Percentiles rank a stretch among this genome's conserved stretches.
These are phyloP conservation scores for Anabas testudineus DNA, from an alignment of 2,797 vertebrate genomes.

Conservation along the genomic window DNA sequence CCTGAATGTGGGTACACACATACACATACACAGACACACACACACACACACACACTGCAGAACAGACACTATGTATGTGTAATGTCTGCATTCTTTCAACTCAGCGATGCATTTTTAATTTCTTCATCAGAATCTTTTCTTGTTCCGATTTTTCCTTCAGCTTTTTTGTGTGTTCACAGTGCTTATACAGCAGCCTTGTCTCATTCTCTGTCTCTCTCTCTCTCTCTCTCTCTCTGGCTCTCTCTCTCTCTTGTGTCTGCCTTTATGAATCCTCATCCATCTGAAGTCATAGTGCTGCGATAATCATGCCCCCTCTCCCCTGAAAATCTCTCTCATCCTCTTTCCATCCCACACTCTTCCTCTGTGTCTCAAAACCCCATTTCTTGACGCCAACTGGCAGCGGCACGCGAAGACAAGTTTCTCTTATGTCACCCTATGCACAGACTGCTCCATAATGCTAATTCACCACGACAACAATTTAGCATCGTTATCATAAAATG, in stretches of 20 bases:
- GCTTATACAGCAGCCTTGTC: slow-evolving; percentile 48
- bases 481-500: slow-evolving; percentile 66
- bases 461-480: slow-evolving; percentile 76
- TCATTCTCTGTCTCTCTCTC: background rate
- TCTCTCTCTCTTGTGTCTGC: slow-evolving; percentile 53
- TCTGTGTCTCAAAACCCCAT: slow-evolving; percentile 73
- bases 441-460: slow-evolving; percentile 66
- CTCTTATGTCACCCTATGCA: slow-evolving; percentile 75
- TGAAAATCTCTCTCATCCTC: slow-evolving; percentile 77
- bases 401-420: slow-evolving; percentile 66
- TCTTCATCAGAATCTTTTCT: slow-evolving; percentile 15
- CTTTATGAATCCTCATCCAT: slow-evolving; percentile 69
- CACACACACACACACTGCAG: background rate
- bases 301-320: slow-evolving; percentile 68
- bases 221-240: slow-evolving; percentile 13
- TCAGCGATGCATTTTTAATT: slow-evolving; percentile 29
- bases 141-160: slow-evolving; percentile 12
- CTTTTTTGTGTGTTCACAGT: slow-evolving; percentile 28
- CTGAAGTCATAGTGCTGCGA: slow-evolving; percentile 70
- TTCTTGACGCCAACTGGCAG: slow-evolving; percentile 76
- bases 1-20: background rate
- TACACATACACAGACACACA: background rate
- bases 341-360: slow-evolving; percentile 75
- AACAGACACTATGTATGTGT: background rate
- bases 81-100: slow-evolving; percentile 9